phyloP scores from a whole-genome alignment of 2,888 invertebrate genomes.

The Drosophila aldrichi region DNA sequence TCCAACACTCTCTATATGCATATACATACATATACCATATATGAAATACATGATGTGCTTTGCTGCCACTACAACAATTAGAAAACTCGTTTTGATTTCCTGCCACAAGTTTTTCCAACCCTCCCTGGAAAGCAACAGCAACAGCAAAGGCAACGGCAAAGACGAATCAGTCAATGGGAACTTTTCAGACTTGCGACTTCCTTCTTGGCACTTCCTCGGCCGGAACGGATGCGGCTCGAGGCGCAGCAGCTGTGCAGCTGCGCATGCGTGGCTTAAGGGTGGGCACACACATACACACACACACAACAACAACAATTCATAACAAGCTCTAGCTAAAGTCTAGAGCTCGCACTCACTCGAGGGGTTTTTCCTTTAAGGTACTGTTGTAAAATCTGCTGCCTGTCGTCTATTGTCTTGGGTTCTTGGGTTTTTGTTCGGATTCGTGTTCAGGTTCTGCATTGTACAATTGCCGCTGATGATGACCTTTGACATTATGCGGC shows the following conservation, averaged over 20 bases:
- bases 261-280: constrained; percentile 72
- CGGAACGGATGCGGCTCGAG: constrained; percentile 52
- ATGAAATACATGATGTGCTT: constrained; percentile 52
- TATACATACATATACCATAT: constrained; percentile 13
- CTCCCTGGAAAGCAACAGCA: constrained; percentile 1
- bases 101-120: constrained; percentile 28
- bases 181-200: constrained; percentile 47
- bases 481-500: constrained; percentile 74
- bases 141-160: constrained; percentile 2
- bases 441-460: constrained; percentile 48
- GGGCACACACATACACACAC: constrained; percentile 30
- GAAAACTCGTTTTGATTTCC: constrained; percentile 64
- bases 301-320: constrained; percentile 6
- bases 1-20: constrained; percentile 10
- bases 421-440: constrained; percentile 9
- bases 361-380: constrained; percentile 47
- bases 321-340: constrained; percentile 44
- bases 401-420: constrained; percentile 57
- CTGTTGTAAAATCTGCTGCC: constrained; percentile 47
- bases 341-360: constrained; percentile 5
- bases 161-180: constrained; percentile 59
- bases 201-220: constrained; percentile 55
- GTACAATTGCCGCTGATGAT: constrained; percentile 68
- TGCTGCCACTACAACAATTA: constrained; percentile 46
- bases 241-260: constrained; percentile 61